A percentile compares a stretch with the other conserved stretches of the same genome.
Evolutionary conservation across 64 coral and sea anemone species (phyloP).

Genomic region (Montipora cactus): DNA sequence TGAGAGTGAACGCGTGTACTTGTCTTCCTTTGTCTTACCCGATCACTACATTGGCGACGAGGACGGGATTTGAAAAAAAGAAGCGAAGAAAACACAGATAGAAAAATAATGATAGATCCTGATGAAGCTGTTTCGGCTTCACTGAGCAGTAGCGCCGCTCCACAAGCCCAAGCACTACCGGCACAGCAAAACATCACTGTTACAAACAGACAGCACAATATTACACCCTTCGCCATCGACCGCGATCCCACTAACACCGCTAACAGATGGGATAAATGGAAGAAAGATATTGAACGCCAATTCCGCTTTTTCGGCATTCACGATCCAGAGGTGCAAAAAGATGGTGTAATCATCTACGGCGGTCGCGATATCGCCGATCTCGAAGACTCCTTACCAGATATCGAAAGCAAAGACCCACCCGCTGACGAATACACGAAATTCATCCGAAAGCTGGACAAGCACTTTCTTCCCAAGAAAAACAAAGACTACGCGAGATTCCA

Average conservation of each 20-base stretch:
- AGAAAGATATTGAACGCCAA: slow-evolving; percentile 46
- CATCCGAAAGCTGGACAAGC: slow-evolving; percentile 73
- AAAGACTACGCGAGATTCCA: slow-evolving; percentile 73
- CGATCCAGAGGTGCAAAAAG: slow-evolving; percentile 50
- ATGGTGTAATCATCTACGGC: slow-evolving; percentile 71
- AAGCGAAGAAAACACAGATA: neutral
- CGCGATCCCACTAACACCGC: slow-evolving; percentile 23
- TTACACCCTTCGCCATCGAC: slow-evolving; percentile 63
- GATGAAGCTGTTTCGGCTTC: neutral
- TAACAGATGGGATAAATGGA: no score
- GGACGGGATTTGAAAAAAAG: no score
- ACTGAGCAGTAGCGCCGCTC: slow-evolving; percentile 53
- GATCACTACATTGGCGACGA: no score
- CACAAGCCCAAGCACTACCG: neutral
- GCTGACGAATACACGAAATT: slow-evolving; percentile 56
- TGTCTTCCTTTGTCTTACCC: no score
- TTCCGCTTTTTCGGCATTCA: slow-evolving; percentile 67
- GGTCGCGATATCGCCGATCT: slow-evolving; percentile 56
- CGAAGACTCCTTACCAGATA: slow-evolving; percentile 73
- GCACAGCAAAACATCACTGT: slow-evolving; percentile 22
- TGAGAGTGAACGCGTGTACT: no score
- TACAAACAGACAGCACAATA: slow-evolving; percentile 58
- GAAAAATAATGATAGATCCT: slow-evolving; percentile 4
- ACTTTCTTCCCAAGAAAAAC: slow-evolving; percentile 84
- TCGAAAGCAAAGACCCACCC: neutral